These are phyloP conservation scores for Synchiropus splendidus DNA, from an alignment of 2,113 vertebrate genomes.

Conservation along the genomic window DNA sequence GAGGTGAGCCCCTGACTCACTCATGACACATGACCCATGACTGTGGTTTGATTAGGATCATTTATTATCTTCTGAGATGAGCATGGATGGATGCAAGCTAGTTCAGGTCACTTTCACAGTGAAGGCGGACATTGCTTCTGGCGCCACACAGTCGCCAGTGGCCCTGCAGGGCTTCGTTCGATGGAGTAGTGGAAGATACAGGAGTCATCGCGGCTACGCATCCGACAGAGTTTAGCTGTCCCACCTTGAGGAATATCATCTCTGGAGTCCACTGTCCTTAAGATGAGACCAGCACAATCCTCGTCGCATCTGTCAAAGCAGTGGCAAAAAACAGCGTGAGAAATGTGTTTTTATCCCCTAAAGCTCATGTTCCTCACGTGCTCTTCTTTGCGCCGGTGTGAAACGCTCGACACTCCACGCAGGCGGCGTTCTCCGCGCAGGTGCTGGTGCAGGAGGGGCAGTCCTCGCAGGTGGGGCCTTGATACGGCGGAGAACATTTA, in stretches of 20 bases:
- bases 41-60: too few species aligned
- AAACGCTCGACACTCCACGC: slow-evolving; percentile 28
- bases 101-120: not conserved
- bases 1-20: slow-evolving; percentile 79
- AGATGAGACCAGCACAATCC: slow-evolving; percentile 5
- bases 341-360: too few species aligned
- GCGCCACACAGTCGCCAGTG: not conserved
- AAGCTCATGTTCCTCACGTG: too few species aligned
- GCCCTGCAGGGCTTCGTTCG: not conserved
- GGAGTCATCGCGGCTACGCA: accelerated
- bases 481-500: slow-evolving; percentile 67
- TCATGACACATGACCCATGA: too few species aligned
- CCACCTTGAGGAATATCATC: not conserved
- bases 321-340: too few species aligned
- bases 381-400: slow-evolving; percentile 23
- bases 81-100: too few species aligned
- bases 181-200: slow-evolving; percentile 12
- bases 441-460: slow-evolving; percentile 62
- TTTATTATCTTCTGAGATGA: too few species aligned
- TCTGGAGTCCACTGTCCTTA: slow-evolving; percentile 13
- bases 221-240: not conserved
- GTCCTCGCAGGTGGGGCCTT: slow-evolving; percentile 75
- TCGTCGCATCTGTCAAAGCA: slow-evolving; percentile 21
- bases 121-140: slow-evolving; percentile 8
- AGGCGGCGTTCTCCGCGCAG: slow-evolving; percentile 1